Base-by-base conservation (phyloP, 1,140 invertebrate species). In the Anthonomus grandis region DNA sequence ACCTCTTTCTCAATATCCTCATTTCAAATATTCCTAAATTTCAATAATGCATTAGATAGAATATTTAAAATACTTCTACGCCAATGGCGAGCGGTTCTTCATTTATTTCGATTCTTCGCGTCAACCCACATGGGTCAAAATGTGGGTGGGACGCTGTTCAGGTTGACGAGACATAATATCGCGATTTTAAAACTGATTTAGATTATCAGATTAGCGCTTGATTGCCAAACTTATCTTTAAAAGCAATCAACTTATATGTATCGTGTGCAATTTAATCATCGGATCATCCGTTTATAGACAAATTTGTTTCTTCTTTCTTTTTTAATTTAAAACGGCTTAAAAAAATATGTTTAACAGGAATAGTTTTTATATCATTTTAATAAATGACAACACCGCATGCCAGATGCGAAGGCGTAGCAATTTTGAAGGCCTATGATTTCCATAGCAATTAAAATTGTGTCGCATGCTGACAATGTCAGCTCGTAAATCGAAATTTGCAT, bases 91-190 rank as follows among this genome's bases (percentile, higher is more conserved):
- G 15, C n/a, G 8, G 0, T 44, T 44, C 21, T 44, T 44, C 41
- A 44, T 44, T 18, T 44, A n/a, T 8, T 44, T 44, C 18, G 19
- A 44, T 19, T 44, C 19, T 44, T 10, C 19, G 8, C 19, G 18
- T 18, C 24, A 22, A 22, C 41, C 41, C 41, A 44, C 41, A 44
- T 22, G 41, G 41, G 15, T 44, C 41, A 44, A 44, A 44, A 44
- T 44, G 41, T 44, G 41, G 41, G 41, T 44, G 41, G 41, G 41
- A 44, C 24, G n/a, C 21, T 42, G 41, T 21, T 13, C 22, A 22
- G 19, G 41, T 8, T 44, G 41, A 44, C 41, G 41, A 44, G 41
- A 44, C 21, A 15, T 21, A n/a, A n/a, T n/a, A 44, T 44, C 41
- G 41, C 19, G 41, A 18, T 44, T 18, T 22, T 22, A 10, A 44